phyloP scores from a whole-genome alignment of 2,113 vertebrate genomes.

The Furnarius figulus region DNA sequence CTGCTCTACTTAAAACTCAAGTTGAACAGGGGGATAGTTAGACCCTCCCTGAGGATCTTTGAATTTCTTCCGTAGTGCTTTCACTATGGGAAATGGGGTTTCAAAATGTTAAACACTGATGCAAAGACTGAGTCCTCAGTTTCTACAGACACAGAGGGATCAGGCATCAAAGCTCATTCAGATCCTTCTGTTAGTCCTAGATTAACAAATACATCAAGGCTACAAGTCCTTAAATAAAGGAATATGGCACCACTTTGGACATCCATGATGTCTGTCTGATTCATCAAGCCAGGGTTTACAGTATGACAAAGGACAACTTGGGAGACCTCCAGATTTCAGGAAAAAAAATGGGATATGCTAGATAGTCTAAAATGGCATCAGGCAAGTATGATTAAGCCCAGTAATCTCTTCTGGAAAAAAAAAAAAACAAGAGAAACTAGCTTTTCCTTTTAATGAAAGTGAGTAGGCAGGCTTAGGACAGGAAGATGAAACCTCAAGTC shows the following conservation, averaged over 20 bases:
- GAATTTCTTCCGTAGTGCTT: neutral
- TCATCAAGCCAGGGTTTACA: neutral
- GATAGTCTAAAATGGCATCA: neutral
- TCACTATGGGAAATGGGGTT: neutral
- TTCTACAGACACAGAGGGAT: neutral
- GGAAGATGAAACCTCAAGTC: neutral
- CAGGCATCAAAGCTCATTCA: neutral
- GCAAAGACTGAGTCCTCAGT: neutral
- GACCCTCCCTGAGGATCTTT: neutral
- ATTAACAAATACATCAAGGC: neutral
- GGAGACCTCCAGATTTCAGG: neutral
- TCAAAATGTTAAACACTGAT: neutral
- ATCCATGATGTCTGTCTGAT: neutral
- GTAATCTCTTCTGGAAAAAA: neutral
- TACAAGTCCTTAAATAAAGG: neutral
- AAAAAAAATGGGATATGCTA: neutral
- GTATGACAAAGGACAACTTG: neutral
- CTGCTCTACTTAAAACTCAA: neutral
- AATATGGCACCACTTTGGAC: neutral
- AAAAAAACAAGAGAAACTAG: neutral
- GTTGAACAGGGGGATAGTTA: neutral
- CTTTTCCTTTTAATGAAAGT: neutral
- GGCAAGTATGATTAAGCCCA: neutral
- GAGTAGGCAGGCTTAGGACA: neutral
- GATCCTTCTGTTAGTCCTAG: neutral